Base-by-base conservation (phyloP, 2,113 vertebrate genomes). In the Trichechus manatus region DNA sequence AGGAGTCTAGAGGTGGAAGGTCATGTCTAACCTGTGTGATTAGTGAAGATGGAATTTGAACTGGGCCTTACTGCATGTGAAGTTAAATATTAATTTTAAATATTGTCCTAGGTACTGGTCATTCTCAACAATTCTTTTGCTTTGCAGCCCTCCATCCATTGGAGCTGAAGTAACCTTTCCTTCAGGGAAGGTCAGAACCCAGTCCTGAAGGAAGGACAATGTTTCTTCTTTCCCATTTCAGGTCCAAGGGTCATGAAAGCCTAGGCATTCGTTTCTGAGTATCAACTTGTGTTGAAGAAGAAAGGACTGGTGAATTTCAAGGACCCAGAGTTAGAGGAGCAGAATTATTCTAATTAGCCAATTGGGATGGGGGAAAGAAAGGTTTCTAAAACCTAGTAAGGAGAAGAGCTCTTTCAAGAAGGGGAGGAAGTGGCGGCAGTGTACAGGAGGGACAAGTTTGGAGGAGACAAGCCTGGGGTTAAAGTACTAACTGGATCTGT, bases 11-110 rank as follows among this genome's bases (percentile, higher is more conserved):
- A 77, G 59, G 47, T 39, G 23, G 39, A 39, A 88, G 87, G 87
- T 75, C 39, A 85, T 11, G 75, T 94, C 17, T 84, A 63, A 87
- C 63, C 42, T 77, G 29, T 79, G 15, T 87, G 13, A 85, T 64
- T 68, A 72, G 59, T 53, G 78, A 70, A 81, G 72, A 87, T 77
- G 11, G n/a, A 85, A 91, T 86, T 63, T 88, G 66, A 59, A 61
- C 56, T 29, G 17, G 63, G 33, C 80, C 70, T 91, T 83, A 63
- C 79, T 74, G 14, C 9, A 78, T 87, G 53, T 89, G 61, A 63
- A 84, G n/a, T 79, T 56, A 91, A 93, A 84, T 87, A 77, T 84
- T 91, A 92, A 44, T 75, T 61, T 68, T 59, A 75, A 94, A 15
- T 87, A 27, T 72, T 75, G 44, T 25, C 39, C 6, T 10, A 1